phyloP scores from a whole-genome alignment of 2,888 invertebrate species.

The Coelopa pilipes region DNA sequence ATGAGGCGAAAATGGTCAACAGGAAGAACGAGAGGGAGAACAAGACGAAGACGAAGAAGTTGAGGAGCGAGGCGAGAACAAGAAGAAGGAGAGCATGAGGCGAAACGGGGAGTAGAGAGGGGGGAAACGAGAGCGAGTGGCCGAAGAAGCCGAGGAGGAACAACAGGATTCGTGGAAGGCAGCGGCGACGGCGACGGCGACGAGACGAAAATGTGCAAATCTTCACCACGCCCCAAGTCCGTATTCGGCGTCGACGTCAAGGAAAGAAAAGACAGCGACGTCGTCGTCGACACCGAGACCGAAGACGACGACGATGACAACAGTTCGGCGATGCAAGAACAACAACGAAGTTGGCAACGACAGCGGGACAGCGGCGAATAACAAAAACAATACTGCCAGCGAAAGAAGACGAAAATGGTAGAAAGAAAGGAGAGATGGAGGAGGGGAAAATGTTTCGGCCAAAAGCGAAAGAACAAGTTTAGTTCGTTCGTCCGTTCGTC shows the following conservation, averaged over 20 bases:
- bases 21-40: neutral
- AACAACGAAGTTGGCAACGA: slow-evolving; percentile 33
- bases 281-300: slow-evolving; percentile 27
- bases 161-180: neutral
- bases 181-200: neutral
- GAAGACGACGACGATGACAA: slow-evolving; percentile 35
- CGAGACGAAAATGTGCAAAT: slow-evolving; percentile 26
- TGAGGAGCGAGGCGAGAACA: neutral
- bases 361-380: slow-evolving; percentile 24
- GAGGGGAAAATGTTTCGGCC: slow-evolving; percentile 4
- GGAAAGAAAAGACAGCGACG: slow-evolving; percentile 20
- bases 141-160: neutral
- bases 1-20: too few species aligned
- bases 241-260: slow-evolving; percentile 18
- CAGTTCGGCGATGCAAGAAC: slow-evolving; percentile 35
- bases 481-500: too few species aligned
- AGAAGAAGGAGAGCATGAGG: neutral
- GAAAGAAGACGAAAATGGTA: slow-evolving; percentile 50
- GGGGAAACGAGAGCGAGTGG: neutral
- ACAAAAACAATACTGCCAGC: slow-evolving; percentile 33
- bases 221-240: slow-evolving; percentile 30
- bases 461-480: slow-evolving; percentile 6
- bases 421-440: slow-evolving; percentile 40
- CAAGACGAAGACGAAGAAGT: neutral
- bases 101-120: too few species aligned